Evolutionary conservation across 2,113 vertebrate genomes (phyloP).

Genomic region (Cricetomys ansorgei): DNA sequence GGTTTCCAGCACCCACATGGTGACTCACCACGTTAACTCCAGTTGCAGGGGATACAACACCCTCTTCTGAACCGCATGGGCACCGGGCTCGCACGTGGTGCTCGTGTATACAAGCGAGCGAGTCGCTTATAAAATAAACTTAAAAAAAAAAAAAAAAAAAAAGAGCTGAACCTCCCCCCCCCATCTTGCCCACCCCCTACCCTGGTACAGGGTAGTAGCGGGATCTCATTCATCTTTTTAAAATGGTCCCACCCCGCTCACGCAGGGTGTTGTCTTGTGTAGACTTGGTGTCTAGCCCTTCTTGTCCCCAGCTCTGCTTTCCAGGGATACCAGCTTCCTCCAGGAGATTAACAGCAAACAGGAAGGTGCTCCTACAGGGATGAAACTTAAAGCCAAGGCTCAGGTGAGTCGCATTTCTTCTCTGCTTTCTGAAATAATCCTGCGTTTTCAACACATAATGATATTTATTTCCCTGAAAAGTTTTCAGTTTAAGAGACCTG

Average conservation of each 20-base stretch:
- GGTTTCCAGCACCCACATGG: not conserved
- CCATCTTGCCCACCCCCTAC: too few relatives aligned
- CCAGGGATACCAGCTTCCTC: not conserved
- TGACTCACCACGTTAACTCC: not conserved
- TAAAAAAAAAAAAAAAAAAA: too few relatives aligned
- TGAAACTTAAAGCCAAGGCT: not conserved
- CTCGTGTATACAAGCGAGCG: not conserved
- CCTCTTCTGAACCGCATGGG: not conserved
- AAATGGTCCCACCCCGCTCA: accelerated
- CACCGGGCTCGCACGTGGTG: not conserved
- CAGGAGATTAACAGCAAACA: not conserved
- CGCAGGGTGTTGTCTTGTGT: not conserved
- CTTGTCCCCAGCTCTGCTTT: constrained; percentile 20
- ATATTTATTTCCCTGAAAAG: not conserved
- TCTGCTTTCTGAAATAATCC: not conserved
- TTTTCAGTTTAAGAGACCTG: constrained; percentile 4
- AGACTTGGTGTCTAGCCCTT: not conserved
- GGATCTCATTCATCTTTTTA: not conserved
- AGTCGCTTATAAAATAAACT: not conserved
- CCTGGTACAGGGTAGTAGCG: not conserved
- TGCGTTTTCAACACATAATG: not conserved
- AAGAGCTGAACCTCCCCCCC: too few relatives aligned
- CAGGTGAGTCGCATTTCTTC: constrained; percentile 59
- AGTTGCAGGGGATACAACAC: not conserved
- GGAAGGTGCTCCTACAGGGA: not conserved